phyloP scores from a whole-genome alignment of 2,113 vertebrate species.

The Chaetorhynchus papuensis region DNA sequence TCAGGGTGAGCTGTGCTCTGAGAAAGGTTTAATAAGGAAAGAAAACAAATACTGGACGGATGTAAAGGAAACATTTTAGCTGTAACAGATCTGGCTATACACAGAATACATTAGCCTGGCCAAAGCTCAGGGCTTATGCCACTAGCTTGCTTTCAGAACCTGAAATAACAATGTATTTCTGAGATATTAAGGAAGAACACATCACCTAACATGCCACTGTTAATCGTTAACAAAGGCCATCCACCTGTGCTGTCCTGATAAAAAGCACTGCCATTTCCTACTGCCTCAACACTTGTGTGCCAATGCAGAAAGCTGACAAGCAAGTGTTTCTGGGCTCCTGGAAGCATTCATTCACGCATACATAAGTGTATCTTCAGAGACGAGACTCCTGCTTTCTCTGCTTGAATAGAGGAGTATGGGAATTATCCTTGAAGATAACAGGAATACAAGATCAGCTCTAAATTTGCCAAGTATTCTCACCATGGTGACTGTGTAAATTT shows the following conservation, averaged over 20 bases:
- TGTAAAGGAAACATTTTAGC: background rate
- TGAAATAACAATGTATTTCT: background rate
- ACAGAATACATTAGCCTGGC: background rate
- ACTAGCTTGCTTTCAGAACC: background rate
- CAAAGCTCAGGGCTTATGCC: background rate
- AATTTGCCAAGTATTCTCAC: background rate
- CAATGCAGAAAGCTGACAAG: background rate
- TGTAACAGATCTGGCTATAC: background rate
- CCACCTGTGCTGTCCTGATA: background rate
- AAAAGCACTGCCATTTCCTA: background rate
- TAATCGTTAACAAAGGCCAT: background rate
- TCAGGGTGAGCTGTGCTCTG: background rate
- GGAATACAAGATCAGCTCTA: background rate
- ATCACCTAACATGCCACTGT: background rate
- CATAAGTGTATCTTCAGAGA: background rate
- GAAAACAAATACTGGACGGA: background rate
- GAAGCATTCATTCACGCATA: background rate
- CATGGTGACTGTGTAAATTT: background rate
- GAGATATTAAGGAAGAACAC: background rate
- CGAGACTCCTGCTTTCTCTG: background rate
- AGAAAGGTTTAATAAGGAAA: background rate
- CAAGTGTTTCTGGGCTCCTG: background rate
- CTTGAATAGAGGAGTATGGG: background rate
- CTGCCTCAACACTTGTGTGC: rapidly evolving
- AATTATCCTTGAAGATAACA: background rate